These are phyloP conservation scores for Melinopterus prodromus DNA, from an alignment of 2,888 invertebrate genomes.

Conservation along the genomic window DNA sequence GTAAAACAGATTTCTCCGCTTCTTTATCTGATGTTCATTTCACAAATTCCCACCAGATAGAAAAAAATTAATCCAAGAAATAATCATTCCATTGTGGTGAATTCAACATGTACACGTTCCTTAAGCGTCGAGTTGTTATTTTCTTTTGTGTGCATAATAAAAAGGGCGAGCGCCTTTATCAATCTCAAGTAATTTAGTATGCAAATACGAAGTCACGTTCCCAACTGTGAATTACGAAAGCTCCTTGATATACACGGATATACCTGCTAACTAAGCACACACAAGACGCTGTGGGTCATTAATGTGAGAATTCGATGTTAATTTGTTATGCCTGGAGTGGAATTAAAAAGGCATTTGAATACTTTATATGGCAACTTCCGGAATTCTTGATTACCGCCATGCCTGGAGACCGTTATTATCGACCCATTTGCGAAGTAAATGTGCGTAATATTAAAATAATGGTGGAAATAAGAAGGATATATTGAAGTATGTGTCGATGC, in stretches of 20 bases:
- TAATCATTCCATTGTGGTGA: background rate
- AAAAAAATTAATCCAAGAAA: background rate
- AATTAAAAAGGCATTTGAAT: slow-evolving; percentile 4
- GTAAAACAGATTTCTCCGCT: too few species aligned
- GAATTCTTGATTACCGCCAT: background rate
- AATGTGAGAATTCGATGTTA: background rate
- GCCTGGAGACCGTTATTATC: background rate
- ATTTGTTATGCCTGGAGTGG: background rate
- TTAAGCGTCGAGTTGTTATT: background rate
- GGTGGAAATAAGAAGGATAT: background rate
- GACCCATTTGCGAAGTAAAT: background rate
- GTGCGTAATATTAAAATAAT: slow-evolving; percentile 4
- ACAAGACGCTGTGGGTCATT: background rate
- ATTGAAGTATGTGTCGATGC: background rate
- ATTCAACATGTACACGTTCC: background rate
- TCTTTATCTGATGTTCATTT: background rate
- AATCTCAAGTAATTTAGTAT: background rate
- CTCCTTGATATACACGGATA: background rate
- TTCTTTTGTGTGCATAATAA: background rate
- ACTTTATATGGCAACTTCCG: background rate
- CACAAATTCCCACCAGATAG: background rate
- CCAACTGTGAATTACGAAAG: background rate
- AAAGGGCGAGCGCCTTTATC: background rate
- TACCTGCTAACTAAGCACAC: background rate
- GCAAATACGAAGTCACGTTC: background rate